Percentiles rank a stretch among this genome's conserved stretches.
Conservation (phyloP, 2,797 vertebrate species). For the Xenentodon cancila region DNA sequence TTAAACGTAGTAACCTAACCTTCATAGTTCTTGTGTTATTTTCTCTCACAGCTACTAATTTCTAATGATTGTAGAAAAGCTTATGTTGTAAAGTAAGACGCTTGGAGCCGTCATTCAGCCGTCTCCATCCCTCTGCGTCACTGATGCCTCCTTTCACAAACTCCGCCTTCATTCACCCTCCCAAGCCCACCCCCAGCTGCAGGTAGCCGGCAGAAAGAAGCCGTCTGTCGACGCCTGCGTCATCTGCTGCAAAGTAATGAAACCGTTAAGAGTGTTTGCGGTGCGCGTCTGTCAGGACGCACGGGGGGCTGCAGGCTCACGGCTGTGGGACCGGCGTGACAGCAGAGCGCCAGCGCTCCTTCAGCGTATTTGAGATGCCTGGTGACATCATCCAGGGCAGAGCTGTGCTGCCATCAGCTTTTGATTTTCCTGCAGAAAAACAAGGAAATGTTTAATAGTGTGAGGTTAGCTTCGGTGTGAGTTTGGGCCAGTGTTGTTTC, state of each 20-base stretch:
- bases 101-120: too few relatives aligned
- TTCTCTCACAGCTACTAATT: too few relatives aligned
- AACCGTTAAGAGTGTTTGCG: slow-evolving; percentile 59
- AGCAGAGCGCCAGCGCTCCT: slow-evolving; percentile 26
- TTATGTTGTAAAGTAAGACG: too few relatives aligned
- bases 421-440: slow-evolving; percentile 4
- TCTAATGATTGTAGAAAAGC: too few relatives aligned
- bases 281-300: slow-evolving; percentile 52
- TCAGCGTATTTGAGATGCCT: slow-evolving; percentile 35
- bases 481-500: slow-evolving; percentile 35
- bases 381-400: slow-evolving; percentile 35
- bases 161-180: slow-evolving; percentile 4
- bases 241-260: slow-evolving; percentile 54
- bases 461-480: too few relatives aligned
- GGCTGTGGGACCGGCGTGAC: slow-evolving; percentile 60
- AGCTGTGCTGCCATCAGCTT: not conserved
- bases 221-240: slow-evolving; percentile 55
- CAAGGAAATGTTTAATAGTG: not conserved
- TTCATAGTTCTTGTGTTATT: too few relatives aligned
- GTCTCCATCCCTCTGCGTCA: not conserved
- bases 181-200: slow-evolving; percentile 17
- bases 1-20: too few relatives aligned
- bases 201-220: slow-evolving; percentile 56
- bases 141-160: not conserved
- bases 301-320: slow-evolving; percentile 40